A percentile compares a stretch with the other conserved stretches of the same genome.
Evolutionary conservation across 2,888 invertebrate species (phyloP).

Genomic region (Loripinus fragilis): DNA sequence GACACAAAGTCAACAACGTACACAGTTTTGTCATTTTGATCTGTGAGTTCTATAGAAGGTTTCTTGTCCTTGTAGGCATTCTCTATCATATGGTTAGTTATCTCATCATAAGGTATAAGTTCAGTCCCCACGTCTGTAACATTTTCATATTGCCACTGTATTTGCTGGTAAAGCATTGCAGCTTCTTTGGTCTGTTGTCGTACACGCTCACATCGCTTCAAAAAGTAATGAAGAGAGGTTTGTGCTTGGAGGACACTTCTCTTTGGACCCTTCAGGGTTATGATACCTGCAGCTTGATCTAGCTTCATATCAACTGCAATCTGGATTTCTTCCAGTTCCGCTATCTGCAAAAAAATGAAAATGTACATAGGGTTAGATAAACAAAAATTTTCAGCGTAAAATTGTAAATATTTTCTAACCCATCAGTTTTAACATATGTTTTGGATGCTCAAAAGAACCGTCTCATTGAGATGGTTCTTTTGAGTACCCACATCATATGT

Average conservation of each 20-base stretch:
- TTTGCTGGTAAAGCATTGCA: slow-evolving; percentile 28
- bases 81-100: slow-evolving; percentile 50
- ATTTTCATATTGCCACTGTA: slow-evolving; percentile 52
- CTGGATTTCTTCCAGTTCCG: slow-evolving; percentile 14
- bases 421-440: too few species aligned
- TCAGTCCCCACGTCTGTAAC: not conserved
- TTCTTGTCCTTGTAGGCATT: slow-evolving; percentile 50
- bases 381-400: too few species aligned
- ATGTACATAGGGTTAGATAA: too few species aligned
- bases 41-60: slow-evolving; percentile 24
- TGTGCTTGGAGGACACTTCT: slow-evolving; percentile 42
- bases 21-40: slow-evolving; percentile 13
- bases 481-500: too few species aligned
- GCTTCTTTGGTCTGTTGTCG: slow-evolving; percentile 22
- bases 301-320: slow-evolving; percentile 43
- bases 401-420: too few species aligned
- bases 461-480: too few species aligned
- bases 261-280: slow-evolving; percentile 48
- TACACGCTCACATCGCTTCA: slow-evolving; percentile 33
- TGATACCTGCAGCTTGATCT: slow-evolving; percentile 33
- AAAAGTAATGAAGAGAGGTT: slow-evolving; percentile 28
- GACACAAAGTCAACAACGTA: slow-evolving; percentile 45
- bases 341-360: slow-evolving; percentile 21
- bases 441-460: too few species aligned
- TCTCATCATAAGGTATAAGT: slow-evolving; percentile 30